Evolutionary conservation across 1,140 invertebrate genomes (phyloP), one percentile per base, ranked within the genome.

Genomic region (Druon quercuslanigerum): DNA sequence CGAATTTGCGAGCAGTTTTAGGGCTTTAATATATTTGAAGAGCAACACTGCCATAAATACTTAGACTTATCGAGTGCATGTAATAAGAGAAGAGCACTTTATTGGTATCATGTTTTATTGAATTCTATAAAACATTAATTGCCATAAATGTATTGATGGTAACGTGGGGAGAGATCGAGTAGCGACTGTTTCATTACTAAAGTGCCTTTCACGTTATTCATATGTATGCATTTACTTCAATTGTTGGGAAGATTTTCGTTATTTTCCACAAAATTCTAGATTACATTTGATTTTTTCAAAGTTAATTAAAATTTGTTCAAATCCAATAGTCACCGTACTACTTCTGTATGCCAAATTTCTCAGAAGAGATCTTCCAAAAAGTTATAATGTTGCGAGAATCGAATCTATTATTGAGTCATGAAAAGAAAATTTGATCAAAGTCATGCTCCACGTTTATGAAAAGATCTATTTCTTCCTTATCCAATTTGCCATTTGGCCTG

Each of bases 341-440:
- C 33, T 60, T 25, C 13, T 16, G 4, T 40, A 33, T 66, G 60
- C 60, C 60, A 66, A 66, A 66, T 66, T 66, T 66, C 16, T 66
- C 40, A 40, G n/a, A 16, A 66, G 8, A 8, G 16, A 66, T 66
- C 60, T 66, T 66, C 60, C 60, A 66, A 66, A 40, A 66, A 66
- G 60, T 66, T 33, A 66, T 66, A 46, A 25, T n/a, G 25, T 66
- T 66, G 60, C 60, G 60, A 66, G 25, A 66, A 66, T 66, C 40
- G 40, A 46, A 46, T 60, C 40, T 66, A 66, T 66, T 33, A n/a
- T n/a, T 33, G 13, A 40, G 14, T 66, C n/a, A 40, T 66, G 8
- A 19, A 20, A 56, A 20, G 33, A 66, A 33, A 66, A n/a, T 46
- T 46, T 11, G 40, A 46, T 46, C 40, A 1, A 46, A 46, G 57